Evolutionary conservation across 1,140 invertebrate genomes (phyloP), one percentile per base, ranked within the genome.

Genomic region (Drosophila ohnishii): DNA sequence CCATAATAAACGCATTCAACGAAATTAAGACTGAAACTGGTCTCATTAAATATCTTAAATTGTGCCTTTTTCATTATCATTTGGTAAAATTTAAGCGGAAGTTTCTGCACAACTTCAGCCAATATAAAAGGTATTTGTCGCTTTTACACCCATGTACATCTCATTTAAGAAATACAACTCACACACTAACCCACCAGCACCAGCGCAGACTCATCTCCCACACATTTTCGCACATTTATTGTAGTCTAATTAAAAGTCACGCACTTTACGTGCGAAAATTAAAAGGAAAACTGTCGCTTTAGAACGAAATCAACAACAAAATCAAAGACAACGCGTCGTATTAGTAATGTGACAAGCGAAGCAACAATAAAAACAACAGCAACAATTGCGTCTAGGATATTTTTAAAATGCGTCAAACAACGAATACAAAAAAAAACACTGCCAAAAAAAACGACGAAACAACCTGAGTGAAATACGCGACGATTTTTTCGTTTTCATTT

Each of bases 221-320:
- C 81, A 76, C 62, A 62, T 45, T 75, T 51, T 67, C 66, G 57
- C 84, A 80, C 84, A 80, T 77, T 90, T 83, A 82, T 90, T 86
- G 74, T 80, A 83, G 64, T 90, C 73, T 80, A 90, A 90, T 90
- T 90, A 90, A 90, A 82, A 82, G 73, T 80, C 81, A 86, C 76
- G 87, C 86, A 86, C 75, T 86, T 90, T 89, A 69, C 57, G 76
- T 78, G 83, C 75, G 65, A 82, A 87, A 87, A 79, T 79, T 64
- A 40, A 67, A 67, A 55, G 56, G 14, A 70, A 66, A 51, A 50
- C 35, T 48, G 39, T n/a, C 48, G 34, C n/a, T 16, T 34, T 22
- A 59, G 57, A 64, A 53, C 30, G 53, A 58, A 51, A 45, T 19
- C 28, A 40, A 48, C 45, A 48, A 19, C 30, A 28, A 76, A 74